Conservation (phyloP, 2,113 vertebrate genomes). For the Brachyhypopomus occidentalis region DNA sequence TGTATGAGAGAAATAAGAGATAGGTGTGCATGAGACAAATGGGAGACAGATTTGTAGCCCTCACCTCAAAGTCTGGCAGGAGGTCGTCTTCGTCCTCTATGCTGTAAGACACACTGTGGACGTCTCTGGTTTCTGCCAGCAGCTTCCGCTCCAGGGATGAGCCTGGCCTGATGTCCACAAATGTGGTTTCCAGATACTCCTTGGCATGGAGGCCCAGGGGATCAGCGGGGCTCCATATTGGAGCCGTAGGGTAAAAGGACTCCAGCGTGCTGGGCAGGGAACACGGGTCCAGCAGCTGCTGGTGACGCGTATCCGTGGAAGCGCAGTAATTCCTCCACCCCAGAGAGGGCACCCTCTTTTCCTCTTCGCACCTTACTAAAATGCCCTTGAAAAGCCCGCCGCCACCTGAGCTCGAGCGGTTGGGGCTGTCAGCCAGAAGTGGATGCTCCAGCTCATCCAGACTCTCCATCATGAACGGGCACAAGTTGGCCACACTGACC, state of each 20-base stretch:
- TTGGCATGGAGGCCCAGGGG: conserved; percentile 69
- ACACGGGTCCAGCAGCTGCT: conserved; percentile 76
- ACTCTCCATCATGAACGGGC: conserved; percentile 66
- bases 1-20: too few relatives aligned
- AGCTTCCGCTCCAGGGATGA: conserved; percentile 75
- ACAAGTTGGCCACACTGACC: conserved; percentile 57
- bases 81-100: conserved; percentile 78
- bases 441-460: conserved; percentile 77
- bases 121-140: conserved; percentile 72
- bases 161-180: conserved; percentile 75
- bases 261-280: conserved; percentile 72
- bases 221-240: conserved; percentile 72
- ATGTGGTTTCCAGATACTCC: conserved; percentile 80
- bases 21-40: neutral
- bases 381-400: conserved; percentile 64
- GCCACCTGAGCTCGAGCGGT: conserved; percentile 33
- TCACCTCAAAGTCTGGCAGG: conserved; percentile 77
- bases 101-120: conserved; percentile 72
- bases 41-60: neutral
- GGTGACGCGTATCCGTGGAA: conserved; percentile 67
- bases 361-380: conserved; percentile 73
- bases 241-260: conserved; percentile 68
- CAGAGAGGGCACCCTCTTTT: conserved; percentile 67
- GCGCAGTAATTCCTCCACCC: conserved; percentile 71
- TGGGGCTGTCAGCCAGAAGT: conserved; percentile 68